A percentile compares a stretch with the other conserved stretches of the same genome.
phyloP scores from a whole-genome alignment of 2,113 vertebrate genomes.

The Epinephelus lanceolatus region DNA sequence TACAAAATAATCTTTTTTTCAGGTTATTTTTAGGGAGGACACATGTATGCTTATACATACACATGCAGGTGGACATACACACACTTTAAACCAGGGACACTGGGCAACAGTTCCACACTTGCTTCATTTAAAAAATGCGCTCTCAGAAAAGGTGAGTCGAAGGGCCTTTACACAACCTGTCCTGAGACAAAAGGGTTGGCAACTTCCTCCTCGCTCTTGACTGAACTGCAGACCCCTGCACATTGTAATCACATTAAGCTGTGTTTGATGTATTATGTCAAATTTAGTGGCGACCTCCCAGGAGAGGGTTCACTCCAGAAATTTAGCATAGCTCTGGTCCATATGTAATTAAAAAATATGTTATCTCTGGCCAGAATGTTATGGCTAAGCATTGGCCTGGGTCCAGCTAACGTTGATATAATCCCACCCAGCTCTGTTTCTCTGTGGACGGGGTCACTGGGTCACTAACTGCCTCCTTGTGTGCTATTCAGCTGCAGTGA shows the following conservation, averaged over 20 bases:
- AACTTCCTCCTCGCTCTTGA: slow-evolving; percentile 53
- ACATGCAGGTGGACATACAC: not conserved
- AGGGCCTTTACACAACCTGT: slow-evolving; percentile 37
- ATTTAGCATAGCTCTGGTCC: slow-evolving; percentile 85
- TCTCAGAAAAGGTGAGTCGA: slow-evolving; percentile 12
- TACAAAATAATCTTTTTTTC: not conserved
- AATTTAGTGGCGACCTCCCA: slow-evolving; percentile 78
- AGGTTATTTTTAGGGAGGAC: not conserved
- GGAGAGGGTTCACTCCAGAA: slow-evolving; percentile 81
- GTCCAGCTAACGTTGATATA: slow-evolving; percentile 86
- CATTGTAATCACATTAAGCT: slow-evolving; percentile 81
- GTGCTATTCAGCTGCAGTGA: slow-evolving; percentile 83
- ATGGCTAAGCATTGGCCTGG: slow-evolving; percentile 85
- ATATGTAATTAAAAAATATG: slow-evolving; percentile 90
- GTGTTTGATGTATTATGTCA: slow-evolving; percentile 81
- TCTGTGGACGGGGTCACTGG: slow-evolving; percentile 86
- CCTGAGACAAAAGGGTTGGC: slow-evolving; percentile 54
- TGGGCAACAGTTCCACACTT: slow-evolving; percentile 8
- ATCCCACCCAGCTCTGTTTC: slow-evolving; percentile 87
- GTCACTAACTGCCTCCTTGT: slow-evolving; percentile 90
- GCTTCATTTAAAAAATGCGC: slow-evolving; percentile 3
- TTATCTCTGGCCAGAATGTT: slow-evolving; percentile 89
- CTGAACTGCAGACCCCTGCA: slow-evolving; percentile 57
- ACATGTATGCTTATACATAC: not conserved
- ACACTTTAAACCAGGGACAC: not conserved